Base-by-base conservation (phyloP, 1,140 invertebrate species). In the Drusus annulatus region DNA sequence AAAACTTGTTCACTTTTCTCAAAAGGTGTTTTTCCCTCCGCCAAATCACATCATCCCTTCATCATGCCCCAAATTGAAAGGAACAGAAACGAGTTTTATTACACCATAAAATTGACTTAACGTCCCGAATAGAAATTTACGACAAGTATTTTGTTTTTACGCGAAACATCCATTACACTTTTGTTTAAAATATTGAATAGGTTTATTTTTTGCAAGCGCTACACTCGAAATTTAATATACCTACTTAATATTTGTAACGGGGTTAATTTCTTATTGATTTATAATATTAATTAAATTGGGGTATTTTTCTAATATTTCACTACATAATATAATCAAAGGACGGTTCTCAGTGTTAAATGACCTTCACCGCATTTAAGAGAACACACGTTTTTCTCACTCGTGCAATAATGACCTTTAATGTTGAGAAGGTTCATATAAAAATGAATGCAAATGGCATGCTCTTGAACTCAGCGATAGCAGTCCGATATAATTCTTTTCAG, bases 351-450 rank as follows among this genome's bases (percentile, higher is more conserved):
- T 52, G 52, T 74, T 74, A 50, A 77, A 65, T 68, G 80, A 81
- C 80, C 80, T 81, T 81, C 80, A 78, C 76, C 80, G 76, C 69
- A 81, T 78, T 78, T 77, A 71, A 54, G 19, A 17, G 28, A 81
- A 54, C 76, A 56, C 69, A 74, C 54, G 73, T 71, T 52, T 60
- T 36, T 19, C 25, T 60, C 69, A 52, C 21, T 17, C 80, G 68
- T 58, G 69, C 76, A 76, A 81, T 63, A 69, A 52, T 78, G 54
- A 81, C 80, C 80, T 75, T 68, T 71, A 54, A 60, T 15, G 62
- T 58, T 51, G 25, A 63, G 65, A 15, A 52, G 13, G 21, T 60
- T 69, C 76, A 28, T 75, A 77, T 54, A 52, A 25, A 78, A 77
- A n/a, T 69, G 62, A 23, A 25, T 54, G 63, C 51, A 73, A 80